Percentiles rank a stretch among this genome's conserved stretches.
These are phyloP conservation scores for Acleris sparsana DNA, from an alignment of 2,888 invertebrate species.

Conservation along the genomic window DNA sequence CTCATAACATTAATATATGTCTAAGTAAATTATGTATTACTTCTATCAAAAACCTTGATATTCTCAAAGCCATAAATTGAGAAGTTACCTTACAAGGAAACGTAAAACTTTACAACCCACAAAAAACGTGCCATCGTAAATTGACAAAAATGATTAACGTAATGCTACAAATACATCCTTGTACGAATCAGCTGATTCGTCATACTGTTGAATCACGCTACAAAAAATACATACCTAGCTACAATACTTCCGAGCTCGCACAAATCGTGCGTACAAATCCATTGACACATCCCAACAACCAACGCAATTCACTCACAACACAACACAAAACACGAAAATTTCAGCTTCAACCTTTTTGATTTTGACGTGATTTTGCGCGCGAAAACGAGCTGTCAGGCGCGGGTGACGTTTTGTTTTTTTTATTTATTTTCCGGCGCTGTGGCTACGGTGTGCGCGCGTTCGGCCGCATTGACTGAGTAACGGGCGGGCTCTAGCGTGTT, in stretches of 20 bases:
- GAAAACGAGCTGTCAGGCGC: constrained; percentile 39
- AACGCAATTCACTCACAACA: constrained; percentile 43
- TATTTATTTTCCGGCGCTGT: constrained; percentile 48
- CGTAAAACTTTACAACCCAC: neutral
- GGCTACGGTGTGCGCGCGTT: constrained; percentile 56
- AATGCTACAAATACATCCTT: constrained; percentile 27
- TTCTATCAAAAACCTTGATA: too few relatives aligned
- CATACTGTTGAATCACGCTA: constrained; percentile 27
- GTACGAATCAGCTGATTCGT: constrained; percentile 55
- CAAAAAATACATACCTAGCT: constrained; percentile 65
- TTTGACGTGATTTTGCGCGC: constrained; percentile 33
- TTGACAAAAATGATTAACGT: constrained; percentile 34
- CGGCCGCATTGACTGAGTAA: constrained; percentile 67
- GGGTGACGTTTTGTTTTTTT: constrained; percentile 46
- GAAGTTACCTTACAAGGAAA: neutral
- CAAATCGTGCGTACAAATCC: constrained; percentile 55
- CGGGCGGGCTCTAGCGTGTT: constrained; percentile 68
- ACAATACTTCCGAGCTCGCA: constrained; percentile 61
- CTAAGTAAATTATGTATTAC: too few relatives aligned
- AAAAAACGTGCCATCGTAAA: constrained; percentile 5
- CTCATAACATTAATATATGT: too few relatives aligned
- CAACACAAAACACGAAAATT: constrained; percentile 36
- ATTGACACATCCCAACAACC: constrained; percentile 71
- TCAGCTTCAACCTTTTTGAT: constrained; percentile 4
- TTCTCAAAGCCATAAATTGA: neutral